Percentiles rank a stretch among this genome's conserved stretches.
Conservation (phyloP, 2,797 vertebrate genomes). For the Anabas testudineus region DNA sequence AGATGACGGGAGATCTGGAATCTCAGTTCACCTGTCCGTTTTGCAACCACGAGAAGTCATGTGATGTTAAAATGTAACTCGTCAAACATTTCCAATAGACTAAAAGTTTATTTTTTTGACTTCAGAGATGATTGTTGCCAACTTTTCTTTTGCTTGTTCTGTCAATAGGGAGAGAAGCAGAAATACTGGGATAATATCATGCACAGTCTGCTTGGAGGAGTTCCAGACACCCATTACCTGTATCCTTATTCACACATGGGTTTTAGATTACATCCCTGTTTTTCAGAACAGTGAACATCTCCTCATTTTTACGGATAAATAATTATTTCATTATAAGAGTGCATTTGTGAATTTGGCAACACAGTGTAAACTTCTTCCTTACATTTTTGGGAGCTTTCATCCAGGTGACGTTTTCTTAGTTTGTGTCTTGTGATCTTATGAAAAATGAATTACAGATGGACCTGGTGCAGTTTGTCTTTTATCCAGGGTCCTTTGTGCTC, state of each 20-base stretch:
- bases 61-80: slow-evolving; percentile 94
- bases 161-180: slow-evolving; percentile 90
- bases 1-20: slow-evolving; percentile 92
- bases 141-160: not conserved
- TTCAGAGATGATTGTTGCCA: not conserved
- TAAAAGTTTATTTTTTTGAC: not conserved
- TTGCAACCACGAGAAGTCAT: slow-evolving; percentile 97
- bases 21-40: slow-evolving; percentile 96
- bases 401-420: no score
- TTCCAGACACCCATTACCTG: slow-evolving; percentile 97
- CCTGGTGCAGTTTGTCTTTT: not conserved
- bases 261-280: not conserved
- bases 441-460: not conserved
- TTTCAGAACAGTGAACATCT: slow-evolving; percentile 1
- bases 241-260: slow-evolving; percentile 84
- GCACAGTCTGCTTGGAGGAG: slow-evolving; percentile 94
- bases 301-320: no score
- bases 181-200: slow-evolving; percentile 95
- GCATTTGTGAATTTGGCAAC: not conserved
- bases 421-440: no score
- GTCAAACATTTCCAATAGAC: not conserved
- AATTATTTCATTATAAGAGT: not conserved
- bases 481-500: not conserved
- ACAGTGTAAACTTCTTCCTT: no score
- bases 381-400: no score